These are phyloP conservation scores for Typhlomys cinereus DNA, from an alignment of 2,113 vertebrate species.

Conservation along the genomic window DNA sequence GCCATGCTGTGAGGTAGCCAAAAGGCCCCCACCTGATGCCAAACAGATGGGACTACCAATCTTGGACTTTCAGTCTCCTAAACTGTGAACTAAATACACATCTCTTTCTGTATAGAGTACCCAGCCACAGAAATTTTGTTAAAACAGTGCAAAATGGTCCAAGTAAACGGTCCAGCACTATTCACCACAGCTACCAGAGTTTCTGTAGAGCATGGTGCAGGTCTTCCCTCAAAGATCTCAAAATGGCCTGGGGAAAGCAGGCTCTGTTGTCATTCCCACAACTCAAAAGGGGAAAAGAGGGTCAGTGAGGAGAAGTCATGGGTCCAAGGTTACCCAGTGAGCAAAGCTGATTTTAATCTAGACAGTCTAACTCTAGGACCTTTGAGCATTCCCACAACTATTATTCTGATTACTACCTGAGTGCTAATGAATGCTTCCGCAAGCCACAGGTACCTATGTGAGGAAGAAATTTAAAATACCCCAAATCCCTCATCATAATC, in stretches of 20 bases:
- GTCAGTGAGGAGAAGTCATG: neutral
- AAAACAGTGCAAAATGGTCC: neutral
- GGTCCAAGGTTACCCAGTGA: neutral
- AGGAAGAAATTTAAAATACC: conserved; percentile 20
- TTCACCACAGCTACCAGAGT: neutral
- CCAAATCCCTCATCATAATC: neutral
- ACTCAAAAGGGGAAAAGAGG: neutral
- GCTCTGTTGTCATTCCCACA: neutral
- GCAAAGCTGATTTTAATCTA: neutral
- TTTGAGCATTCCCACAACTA: neutral
- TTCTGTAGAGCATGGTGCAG: neutral
- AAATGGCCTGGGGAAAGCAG: neutral
- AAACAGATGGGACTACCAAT: neutral
- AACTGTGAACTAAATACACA: neutral
- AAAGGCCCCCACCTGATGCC: neutral
- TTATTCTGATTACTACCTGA: neutral
- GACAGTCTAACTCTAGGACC: neutral
- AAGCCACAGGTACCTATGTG: neutral
- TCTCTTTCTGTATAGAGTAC: neutral
- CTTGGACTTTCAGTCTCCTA: neutral
- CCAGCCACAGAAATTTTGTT: neutral
- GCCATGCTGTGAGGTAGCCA: neutral
- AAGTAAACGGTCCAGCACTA: neutral
- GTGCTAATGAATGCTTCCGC: neutral
- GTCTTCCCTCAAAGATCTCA: neutral